phyloP scores from a whole-genome alignment of 2,888 invertebrate genomes.

The Biston betularia region DNA sequence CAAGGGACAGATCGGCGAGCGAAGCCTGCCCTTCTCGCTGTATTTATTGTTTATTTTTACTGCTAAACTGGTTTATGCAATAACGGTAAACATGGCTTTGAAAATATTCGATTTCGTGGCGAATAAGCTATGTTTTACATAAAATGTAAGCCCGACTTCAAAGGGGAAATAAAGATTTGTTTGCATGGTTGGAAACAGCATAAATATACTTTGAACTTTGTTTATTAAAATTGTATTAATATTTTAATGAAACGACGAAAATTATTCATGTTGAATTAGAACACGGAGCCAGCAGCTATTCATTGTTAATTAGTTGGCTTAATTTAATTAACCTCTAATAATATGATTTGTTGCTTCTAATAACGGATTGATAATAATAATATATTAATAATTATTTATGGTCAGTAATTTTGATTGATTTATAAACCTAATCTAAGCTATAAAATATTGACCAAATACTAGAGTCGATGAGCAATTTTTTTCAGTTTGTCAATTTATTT shows the following conservation, averaged over 20 bases:
- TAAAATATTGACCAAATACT: no score
- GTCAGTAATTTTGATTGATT: no score
- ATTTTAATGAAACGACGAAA: background rate
- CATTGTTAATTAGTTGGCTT: no score
- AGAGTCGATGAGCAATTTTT: no score
- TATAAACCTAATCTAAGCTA: no score
- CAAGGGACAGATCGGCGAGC: conserved; percentile 63
- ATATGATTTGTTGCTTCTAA: no score
- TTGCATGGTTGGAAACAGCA: background rate
- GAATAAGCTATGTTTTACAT: conserved; percentile 20
- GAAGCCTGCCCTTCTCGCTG: conserved; percentile 51
- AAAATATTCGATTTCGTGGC: conserved; percentile 41
- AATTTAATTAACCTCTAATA: no score
- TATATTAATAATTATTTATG: no score
- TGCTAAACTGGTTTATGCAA: conserved; percentile 48
- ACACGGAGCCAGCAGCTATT: no score
- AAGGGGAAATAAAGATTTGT: background rate
- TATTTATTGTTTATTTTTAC: conserved; percentile 62
- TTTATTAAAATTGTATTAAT: background rate
- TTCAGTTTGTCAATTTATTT: no score
- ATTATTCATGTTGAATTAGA: no score
- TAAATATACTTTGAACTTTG: conserved; percentile 1
- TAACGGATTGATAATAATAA: no score
- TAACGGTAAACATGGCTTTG: conserved; percentile 28
- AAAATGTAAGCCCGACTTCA: background rate